Conservation (phyloP, 2,797 vertebrate genomes). For the Ibycter americanus region DNA sequence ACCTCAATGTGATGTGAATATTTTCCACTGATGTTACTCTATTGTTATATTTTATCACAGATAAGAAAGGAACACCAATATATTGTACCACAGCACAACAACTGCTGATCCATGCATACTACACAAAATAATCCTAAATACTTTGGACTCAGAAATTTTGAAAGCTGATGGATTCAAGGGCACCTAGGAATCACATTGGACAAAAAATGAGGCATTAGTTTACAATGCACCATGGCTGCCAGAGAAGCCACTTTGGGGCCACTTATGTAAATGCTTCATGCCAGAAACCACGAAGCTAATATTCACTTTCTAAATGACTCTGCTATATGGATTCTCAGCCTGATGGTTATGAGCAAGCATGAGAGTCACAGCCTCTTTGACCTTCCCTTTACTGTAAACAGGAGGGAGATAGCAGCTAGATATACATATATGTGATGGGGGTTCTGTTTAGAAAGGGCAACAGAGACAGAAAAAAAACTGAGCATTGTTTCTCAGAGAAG, state of each 20-base stretch:
- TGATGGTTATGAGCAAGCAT: background rate
- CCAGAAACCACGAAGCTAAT: background rate
- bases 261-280: background rate
- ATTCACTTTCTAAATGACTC: background rate
- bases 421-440: fast-evolving
- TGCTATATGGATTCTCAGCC: background rate
- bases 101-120: background rate
- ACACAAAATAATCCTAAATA: background rate
- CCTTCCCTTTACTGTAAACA: background rate
- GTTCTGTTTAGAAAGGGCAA: background rate
- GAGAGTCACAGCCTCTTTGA: background rate
- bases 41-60: background rate
- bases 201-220: background rate
- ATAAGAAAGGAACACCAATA: background rate
- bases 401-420: background rate
- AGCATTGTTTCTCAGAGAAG: background rate
- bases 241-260: background rate
- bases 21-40: background rate
- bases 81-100: background rate
- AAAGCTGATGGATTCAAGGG: background rate
- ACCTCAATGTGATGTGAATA: background rate
- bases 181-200: background rate
- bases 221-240: background rate
- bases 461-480: fast-evolving
- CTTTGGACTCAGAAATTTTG: background rate